Base-by-base conservation (phyloP, 2,113 vertebrate species). In the Paralichthys olivaceus region DNA sequence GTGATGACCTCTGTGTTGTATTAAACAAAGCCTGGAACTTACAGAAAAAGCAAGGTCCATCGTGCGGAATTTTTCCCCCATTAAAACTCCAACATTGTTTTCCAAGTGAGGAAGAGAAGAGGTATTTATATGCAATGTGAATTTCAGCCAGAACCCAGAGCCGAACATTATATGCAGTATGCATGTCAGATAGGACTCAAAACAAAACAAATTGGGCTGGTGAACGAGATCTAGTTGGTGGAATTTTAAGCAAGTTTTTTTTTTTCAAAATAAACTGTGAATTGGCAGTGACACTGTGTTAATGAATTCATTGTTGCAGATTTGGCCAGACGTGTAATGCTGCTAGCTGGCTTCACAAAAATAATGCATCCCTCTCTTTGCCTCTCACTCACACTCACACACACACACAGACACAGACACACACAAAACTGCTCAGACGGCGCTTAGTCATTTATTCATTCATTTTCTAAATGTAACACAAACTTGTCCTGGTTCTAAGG, bases 61-160 rank as follows among this genome's bases (percentile, higher is more conserved):
- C 7, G 7, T n/a, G 13, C 20, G 7, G n/a, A 34, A 32, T 23
- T 2, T 78, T 55, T 20, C 40, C 28, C 20, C 13, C 54, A 58
- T 68, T 69, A 14, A 56, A 68, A 59, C 23, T 26, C 57, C 64
- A 32, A n/a, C 29, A 37, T 29, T 14, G 2, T n/a, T 26, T 32
- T 56, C 13, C 7, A 58, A 58, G 34, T 13, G 63, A 64, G 54
- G 54, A 60, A 4, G 26, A 53, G 49, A 51, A 34, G 32, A 56
- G n/a, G 11, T 22, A 63, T 77, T 79, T 56, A 34, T 45, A 75
- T 75, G 75, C 70, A 71, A 51, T 19, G 23, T 13, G n/a, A 56
- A 29, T 63, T 65, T 37, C 67, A 64, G 61, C 62, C 72, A 60
- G 29, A 60, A 58, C 23, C 47, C 19, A 40, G 7, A 43, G 8